Evolutionary conservation across 2,888 invertebrate species (phyloP).

Genomic region (Nematopogon swammerdamellus): DNA sequence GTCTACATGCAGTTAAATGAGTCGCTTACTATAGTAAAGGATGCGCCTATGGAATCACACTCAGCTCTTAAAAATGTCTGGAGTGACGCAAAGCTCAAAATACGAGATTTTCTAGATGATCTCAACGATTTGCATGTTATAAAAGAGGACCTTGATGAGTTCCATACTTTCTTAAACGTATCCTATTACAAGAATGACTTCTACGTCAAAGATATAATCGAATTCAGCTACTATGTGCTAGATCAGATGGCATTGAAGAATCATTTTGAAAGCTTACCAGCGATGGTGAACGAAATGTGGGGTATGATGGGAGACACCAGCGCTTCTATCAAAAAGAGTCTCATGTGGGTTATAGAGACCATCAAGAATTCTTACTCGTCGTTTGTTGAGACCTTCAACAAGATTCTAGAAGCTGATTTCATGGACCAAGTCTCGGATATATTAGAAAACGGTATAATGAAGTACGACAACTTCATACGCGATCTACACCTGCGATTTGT

Average conservation of each 20-base stretch:
- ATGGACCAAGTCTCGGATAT: conserved; percentile 67
- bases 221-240: conserved; percentile 64
- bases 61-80: conserved; percentile 68
- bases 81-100: conserved; percentile 69
- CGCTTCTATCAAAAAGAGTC: conserved; percentile 70
- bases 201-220: conserved; percentile 75
- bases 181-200: conserved; percentile 82
- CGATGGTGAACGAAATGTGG: conserved; percentile 79
- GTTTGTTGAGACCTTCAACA: conserved; percentile 64
- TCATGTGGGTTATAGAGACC: conserved; percentile 70
- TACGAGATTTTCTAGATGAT: conserved; percentile 69
- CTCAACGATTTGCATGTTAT: conserved; percentile 68
- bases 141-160: conserved; percentile 67
- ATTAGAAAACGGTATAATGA: conserved; percentile 66
- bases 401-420: conserved; percentile 71
- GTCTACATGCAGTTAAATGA: conserved; percentile 43
- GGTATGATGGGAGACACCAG: conserved; percentile 84
- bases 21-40: conserved; percentile 38
- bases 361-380: conserved; percentile 70
- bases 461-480: conserved; percentile 76
- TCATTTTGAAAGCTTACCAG: conserved; percentile 75
- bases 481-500: conserved; percentile 65
- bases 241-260: conserved; percentile 76
- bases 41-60: conserved; percentile 64
- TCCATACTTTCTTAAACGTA: conserved; percentile 67